Conservation (phyloP, 2,113 vertebrate species). For the Poecilia latipinna region DNA sequence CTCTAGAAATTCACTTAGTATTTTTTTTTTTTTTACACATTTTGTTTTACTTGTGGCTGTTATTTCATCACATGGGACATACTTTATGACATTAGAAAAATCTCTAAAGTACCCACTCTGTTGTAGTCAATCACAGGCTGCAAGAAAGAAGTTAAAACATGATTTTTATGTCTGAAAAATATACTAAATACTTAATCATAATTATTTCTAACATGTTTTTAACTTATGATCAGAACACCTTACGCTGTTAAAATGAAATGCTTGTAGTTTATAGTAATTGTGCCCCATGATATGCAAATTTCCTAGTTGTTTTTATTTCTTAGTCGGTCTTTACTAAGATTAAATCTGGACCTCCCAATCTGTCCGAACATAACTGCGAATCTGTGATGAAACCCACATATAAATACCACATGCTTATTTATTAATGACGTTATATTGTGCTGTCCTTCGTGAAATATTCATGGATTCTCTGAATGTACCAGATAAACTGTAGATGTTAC, state of each 20-base stretch:
- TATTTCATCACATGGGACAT: too few relatives aligned
- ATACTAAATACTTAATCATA: too few relatives aligned
- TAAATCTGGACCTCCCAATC: not conserved
- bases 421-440: conserved; percentile 10
- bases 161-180: too few relatives aligned
- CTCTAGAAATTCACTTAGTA: too few relatives aligned
- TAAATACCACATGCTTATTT: conserved; percentile 19
- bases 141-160: too few relatives aligned
- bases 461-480: not conserved
- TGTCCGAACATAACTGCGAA: not conserved
- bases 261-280: not conserved
- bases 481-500: too few relatives aligned
- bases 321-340: not conserved
- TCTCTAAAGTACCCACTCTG: too few relatives aligned
- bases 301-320: not conserved
- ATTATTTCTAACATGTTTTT: not conserved
- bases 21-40: too few relatives aligned
- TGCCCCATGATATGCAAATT: not conserved
- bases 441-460: not conserved
- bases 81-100: too few relatives aligned
- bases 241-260: not conserved
- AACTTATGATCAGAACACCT: not conserved
- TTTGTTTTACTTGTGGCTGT: too few relatives aligned
- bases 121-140: too few relatives aligned
- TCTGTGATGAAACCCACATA: not conserved